Percentiles rank a stretch among this genome's conserved stretches.
Evolutionary conservation across 2,888 invertebrate species (phyloP).

Genomic region (Cephalotes varians): DNA sequence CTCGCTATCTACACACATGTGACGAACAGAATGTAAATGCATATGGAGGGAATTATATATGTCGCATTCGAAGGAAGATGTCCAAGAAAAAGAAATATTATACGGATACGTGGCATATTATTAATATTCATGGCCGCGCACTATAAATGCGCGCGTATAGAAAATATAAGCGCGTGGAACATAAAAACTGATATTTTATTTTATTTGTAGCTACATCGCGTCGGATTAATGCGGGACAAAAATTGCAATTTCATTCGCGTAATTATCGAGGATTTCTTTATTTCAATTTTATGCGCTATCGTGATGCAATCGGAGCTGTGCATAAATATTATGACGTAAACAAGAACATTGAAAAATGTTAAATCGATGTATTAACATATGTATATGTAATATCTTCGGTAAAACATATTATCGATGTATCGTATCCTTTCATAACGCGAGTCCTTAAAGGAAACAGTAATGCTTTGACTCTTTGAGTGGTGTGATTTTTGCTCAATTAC

Average conservation of each 20-base stretch:
- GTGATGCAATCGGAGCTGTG: not conserved
- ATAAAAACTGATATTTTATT: not conserved
- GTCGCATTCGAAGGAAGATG: not conserved
- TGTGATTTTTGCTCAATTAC: no score
- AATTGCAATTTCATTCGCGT: not conserved
- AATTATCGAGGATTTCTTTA: not conserved
- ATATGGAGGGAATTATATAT: not conserved
- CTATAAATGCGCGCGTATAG: no score
- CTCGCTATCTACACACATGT: constrained; percentile 12
- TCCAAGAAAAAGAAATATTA: not conserved
- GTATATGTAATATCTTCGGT: not conserved
- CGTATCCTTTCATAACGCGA: not conserved
- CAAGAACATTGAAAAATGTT: no score
- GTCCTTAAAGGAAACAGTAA: not conserved
- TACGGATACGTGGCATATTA: not conserved
- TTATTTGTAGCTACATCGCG: not conserved
- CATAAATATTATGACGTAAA: not conserved
- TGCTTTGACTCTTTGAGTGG: no score
- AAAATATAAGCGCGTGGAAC: not conserved
- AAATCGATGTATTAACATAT: no score
- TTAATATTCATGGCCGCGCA: not conserved
- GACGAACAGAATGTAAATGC: not conserved
- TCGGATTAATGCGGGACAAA: not conserved
- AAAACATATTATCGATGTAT: not conserved
- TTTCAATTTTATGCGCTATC: not conserved